These are phyloP conservation scores for Gadus chalcogrammus DNA, from an alignment of 2,113 vertebrate species.

Conservation along the genomic window DNA sequence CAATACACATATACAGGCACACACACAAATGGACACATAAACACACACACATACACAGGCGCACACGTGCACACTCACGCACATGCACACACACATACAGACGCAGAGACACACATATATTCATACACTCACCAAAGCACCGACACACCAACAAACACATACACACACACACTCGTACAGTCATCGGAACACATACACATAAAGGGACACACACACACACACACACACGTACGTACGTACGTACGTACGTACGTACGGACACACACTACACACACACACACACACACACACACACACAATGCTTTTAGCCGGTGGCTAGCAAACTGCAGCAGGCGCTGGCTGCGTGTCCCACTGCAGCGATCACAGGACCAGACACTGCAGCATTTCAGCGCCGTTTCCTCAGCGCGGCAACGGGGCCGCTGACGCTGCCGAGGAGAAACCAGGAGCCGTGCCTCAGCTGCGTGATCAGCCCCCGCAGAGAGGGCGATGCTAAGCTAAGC, in stretches of 20 bases:
- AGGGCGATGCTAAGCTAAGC: too few relatives aligned
- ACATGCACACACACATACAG: too few relatives aligned
- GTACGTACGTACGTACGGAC: too few relatives aligned
- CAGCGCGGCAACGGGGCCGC: constrained; percentile 44
- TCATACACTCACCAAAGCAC: too few relatives aligned
- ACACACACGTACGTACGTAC: neutral
- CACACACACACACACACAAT: constrained; percentile 7
- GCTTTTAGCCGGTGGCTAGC: constrained; percentile 55
- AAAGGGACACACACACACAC: constrained; percentile 5
- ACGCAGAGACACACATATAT: too few relatives aligned
- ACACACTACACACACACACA: neutral
- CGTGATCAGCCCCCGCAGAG: too few relatives aligned
- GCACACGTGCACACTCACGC: too few relatives aligned
- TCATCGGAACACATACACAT: neutral
- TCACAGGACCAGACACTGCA: constrained; percentile 54
- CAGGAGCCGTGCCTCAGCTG: constrained; percentile 6
- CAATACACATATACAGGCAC: neutral
- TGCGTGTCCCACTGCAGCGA: constrained; percentile 55
- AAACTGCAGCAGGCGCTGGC: constrained; percentile 56
- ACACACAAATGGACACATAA: neutral
- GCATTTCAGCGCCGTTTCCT: constrained; percentile 51
- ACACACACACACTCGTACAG: neutral
- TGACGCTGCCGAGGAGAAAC: constrained; percentile 22
- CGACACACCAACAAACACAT: too few relatives aligned
- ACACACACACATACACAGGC: too few relatives aligned